Evolutionary conservation across 1,140 invertebrate genomes (phyloP).

Genomic region (Drosophila melanica): DNA sequence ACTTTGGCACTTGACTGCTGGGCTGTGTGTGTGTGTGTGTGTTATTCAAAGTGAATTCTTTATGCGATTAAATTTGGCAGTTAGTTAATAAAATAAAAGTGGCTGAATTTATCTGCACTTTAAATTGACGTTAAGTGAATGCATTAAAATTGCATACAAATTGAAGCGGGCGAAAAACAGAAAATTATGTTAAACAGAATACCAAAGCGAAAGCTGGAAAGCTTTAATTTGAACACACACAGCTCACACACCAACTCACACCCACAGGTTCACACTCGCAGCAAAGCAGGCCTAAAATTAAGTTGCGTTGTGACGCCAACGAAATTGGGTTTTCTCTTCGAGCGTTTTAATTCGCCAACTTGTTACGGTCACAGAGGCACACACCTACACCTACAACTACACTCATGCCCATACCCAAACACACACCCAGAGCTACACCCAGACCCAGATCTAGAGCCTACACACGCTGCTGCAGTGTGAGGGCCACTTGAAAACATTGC

Average conservation of each 20-base stretch:
- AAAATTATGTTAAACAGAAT: too few species aligned
- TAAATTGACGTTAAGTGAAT: too few species aligned
- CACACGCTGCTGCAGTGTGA: neutral
- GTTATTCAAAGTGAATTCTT: neutral
- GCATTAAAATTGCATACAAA: neutral
- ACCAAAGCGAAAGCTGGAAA: neutral
- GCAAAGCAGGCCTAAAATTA: constrained; percentile 12
- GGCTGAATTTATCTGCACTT: too few species aligned
- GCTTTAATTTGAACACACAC: constrained; percentile 1
- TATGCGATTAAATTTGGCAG: too few species aligned
- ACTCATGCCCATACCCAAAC: too few species aligned
- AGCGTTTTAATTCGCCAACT: constrained; percentile 49
- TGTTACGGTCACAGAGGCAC: constrained; percentile 48
- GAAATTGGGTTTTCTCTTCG: constrained; percentile 19
- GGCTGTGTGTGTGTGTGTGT: neutral
- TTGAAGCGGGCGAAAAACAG: neutral
- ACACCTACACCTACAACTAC: neutral
- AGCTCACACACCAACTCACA: neutral
- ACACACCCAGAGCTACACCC: too few species aligned
- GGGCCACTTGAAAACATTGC: constrained; percentile 29
- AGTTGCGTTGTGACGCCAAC: constrained; percentile 3
- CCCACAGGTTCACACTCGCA: neutral
- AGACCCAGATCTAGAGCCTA: neutral
- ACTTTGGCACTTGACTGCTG: neutral
- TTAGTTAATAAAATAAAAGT: too few species aligned